phyloP scores from a whole-genome alignment of 2,797 vertebrate genomes.

The Gymnothorax reevesii region DNA sequence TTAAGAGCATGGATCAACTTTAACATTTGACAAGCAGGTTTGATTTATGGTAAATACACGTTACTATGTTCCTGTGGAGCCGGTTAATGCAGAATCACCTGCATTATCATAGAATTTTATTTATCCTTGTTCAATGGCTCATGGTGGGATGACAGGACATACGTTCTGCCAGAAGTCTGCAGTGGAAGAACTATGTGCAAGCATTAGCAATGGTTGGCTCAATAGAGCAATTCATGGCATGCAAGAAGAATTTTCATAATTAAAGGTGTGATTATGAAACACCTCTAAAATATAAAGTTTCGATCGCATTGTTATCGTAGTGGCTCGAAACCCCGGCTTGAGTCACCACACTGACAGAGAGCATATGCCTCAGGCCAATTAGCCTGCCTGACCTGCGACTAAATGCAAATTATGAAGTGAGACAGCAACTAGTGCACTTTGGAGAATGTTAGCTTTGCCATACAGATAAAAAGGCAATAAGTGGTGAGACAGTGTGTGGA shows the following conservation, averaged over 20 bases:
- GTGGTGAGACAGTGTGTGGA: not conserved
- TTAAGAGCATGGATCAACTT: conserved; percentile 63
- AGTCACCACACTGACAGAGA: not conserved
- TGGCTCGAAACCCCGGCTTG: not conserved
- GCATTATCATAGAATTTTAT: conserved; percentile 12
- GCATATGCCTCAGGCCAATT: not conserved
- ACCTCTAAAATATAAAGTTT: not conserved
- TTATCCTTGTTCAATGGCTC: not conserved
- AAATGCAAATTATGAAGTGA: not conserved
- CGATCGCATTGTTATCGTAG: not conserved
- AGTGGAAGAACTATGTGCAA: not conserved
- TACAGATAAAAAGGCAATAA: not conserved
- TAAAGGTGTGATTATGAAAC: not conserved
- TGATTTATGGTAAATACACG: conserved; percentile 64
- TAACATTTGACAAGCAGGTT: conserved; percentile 56
- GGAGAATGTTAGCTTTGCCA: not conserved
- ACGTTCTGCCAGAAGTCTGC: not conserved
- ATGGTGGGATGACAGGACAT: not conserved
- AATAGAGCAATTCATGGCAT: not conserved
- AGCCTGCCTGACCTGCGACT: not conserved
- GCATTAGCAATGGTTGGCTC: not conserved
- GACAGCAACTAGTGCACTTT: not conserved
- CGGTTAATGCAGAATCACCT: conserved; percentile 45
- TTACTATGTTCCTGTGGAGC: conserved; percentile 55
- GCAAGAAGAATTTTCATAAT: no score